Conservation (phyloP, 1,140 invertebrate genomes). For the Onthophagus taurus region DNA sequence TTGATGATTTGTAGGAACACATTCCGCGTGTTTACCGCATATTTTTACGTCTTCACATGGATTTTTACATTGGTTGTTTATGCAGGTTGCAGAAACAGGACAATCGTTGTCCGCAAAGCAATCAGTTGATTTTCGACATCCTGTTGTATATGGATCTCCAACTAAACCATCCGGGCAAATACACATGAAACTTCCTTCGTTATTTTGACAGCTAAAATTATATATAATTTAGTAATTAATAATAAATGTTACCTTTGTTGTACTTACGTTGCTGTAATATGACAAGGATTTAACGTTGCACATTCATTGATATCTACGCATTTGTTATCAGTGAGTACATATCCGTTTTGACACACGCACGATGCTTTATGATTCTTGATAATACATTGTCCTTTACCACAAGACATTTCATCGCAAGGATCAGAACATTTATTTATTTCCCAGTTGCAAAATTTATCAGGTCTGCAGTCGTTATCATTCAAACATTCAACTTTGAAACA, state of each 20-base stretch:
- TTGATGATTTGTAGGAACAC: slow-evolving; percentile 54
- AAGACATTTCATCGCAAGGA: slow-evolving; percentile 63
- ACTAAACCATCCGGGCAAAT: slow-evolving; percentile 68
- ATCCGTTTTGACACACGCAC: slow-evolving; percentile 70
- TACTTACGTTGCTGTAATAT: slow-evolving; percentile 55
- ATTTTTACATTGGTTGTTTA: slow-evolving; percentile 68
- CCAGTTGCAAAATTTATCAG: slow-evolving; percentile 62
- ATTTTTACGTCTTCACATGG: slow-evolving; percentile 56
- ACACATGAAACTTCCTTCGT: slow-evolving; percentile 64
- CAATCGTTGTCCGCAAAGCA: slow-evolving; percentile 74
- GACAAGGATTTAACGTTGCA: slow-evolving; percentile 59
- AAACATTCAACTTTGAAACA: slow-evolving; percentile 80
- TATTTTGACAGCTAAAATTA: slow-evolving; percentile 57
- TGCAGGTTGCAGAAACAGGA: slow-evolving; percentile 63
- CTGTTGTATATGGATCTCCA: slow-evolving; percentile 57
- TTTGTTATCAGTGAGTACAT: slow-evolving; percentile 50
- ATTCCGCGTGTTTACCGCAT: slow-evolving; percentile 70
- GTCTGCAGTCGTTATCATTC: slow-evolving; percentile 61
- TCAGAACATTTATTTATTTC: slow-evolving; percentile 69
- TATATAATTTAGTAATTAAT: not conserved
- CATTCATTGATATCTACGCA: slow-evolving; percentile 82
- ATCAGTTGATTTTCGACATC: slow-evolving; percentile 67
- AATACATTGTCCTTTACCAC: slow-evolving; percentile 63
- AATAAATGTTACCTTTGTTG: slow-evolving; percentile 2
- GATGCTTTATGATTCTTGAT: slow-evolving; percentile 57